Base-by-base conservation (phyloP, 1,140 invertebrate genomes). In the Pseudobourletiella spinata region DNA sequence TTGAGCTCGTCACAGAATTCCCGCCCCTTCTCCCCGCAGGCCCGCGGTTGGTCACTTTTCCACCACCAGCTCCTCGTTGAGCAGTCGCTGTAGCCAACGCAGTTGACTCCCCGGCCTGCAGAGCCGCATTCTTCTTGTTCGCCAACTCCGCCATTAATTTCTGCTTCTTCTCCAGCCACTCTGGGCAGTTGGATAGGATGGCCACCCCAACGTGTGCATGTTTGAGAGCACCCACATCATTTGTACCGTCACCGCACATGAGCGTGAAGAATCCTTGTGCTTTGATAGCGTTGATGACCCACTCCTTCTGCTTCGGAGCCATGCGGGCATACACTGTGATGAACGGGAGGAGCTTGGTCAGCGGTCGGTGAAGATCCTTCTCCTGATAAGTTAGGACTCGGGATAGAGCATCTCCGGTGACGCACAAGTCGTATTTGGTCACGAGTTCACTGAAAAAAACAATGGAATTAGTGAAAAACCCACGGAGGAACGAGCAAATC, bases 201-300 rank as follows among this genome's bases (percentile, higher is more conserved):
- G 91, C 92, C 30, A 95, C 91, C 55, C 92, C 93, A 74, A 96
- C 91, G 78, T 96, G 85, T 35, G 97, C 93, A 79, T 99, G 96
- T 81, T 99, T 99, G 11, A 99, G 79, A 24, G 97, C 97, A n/a
- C 97, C 97, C 25, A 99, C 97, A 25, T 99, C 97, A 78, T 99
- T 99, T 1, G 97, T 99, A 63, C 97, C 97, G 81, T 99, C 97
- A n/a, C 97, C 97, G 76, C 96, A 99, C 97, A 99, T 99, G 0
- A 99, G 76, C 0, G 95, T 97, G 2, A 82, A 82, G 73, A 84
- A 95, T 22, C 96, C 96, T 1, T 93, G 73, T 28, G 83, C 79
- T 75, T 97, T 97, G 28, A 98, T 76, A 11, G 85, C 84, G 1
- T 91, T 87, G 39, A 99, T 88, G 1, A 98, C 88, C 74, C 86